Conservation (phyloP, 2,888 invertebrate genomes). For the Drosophila multiciliata region DNA sequence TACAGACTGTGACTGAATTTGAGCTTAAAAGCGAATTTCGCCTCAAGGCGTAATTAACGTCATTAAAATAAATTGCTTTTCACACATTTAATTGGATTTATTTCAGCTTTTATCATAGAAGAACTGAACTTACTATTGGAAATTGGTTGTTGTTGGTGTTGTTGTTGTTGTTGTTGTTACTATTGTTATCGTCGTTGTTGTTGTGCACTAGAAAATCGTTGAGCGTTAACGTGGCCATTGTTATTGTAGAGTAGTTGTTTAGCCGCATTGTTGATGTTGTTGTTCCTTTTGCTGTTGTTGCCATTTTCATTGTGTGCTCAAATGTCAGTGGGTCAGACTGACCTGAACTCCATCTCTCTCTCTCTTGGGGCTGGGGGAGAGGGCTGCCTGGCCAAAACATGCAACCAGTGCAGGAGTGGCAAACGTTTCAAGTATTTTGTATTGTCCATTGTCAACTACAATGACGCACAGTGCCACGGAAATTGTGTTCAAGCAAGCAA, state of each 20-base stretch:
- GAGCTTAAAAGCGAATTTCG: slow-evolving; percentile 10
- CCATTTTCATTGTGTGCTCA: slow-evolving; percentile 48
- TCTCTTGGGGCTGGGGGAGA: background rate
- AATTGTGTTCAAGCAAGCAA: slow-evolving; percentile 37
- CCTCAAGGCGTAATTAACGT: slow-evolving; percentile 13
- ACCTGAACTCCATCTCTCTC: slow-evolving; percentile 17
- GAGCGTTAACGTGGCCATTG: slow-evolving; percentile 54
- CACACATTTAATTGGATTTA: slow-evolving; percentile 46
- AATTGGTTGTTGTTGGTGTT: slow-evolving; percentile 12
- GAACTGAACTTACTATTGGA: slow-evolving; percentile 20
- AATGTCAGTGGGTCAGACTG: slow-evolving; percentile 51
- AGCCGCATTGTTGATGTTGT: slow-evolving; percentile 25
- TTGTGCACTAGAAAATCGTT: slow-evolving; percentile 74
- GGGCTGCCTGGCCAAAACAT: slow-evolving; percentile 41
- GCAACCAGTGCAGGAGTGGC: slow-evolving; percentile 55
- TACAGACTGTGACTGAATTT: background rate
- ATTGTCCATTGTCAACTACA: slow-evolving; percentile 61
- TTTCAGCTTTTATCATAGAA: slow-evolving; percentile 25
- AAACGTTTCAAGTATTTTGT: slow-evolving; percentile 66
- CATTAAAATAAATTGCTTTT: slow-evolving; percentile 27
- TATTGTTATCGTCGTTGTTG: slow-evolving; percentile 17
- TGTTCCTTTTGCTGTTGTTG: slow-evolving; percentile 40
- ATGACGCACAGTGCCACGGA: slow-evolving; percentile 45
- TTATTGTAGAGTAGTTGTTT: slow-evolving; percentile 28
- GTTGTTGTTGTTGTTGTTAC: slow-evolving; percentile 25